Evolutionary conservation across 2,113 vertebrate genomes (phyloP).

Genomic region (Himantopus leucocephalus): DNA sequence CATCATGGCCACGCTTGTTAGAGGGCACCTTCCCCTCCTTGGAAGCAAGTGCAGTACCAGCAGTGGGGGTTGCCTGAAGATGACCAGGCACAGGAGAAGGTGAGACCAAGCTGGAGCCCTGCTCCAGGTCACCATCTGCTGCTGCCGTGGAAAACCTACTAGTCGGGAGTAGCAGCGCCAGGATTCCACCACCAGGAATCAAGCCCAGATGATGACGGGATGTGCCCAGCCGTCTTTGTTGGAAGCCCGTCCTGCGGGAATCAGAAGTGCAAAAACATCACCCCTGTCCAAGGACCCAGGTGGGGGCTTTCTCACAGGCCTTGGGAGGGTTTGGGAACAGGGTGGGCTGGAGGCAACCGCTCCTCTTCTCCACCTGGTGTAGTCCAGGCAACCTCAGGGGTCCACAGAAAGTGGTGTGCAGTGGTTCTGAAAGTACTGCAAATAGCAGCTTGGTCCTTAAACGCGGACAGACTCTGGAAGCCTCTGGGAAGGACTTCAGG

Average conservation of each 20-base stretch:
- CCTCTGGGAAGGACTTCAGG: neutral
- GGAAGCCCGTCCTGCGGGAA: neutral
- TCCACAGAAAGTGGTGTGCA: neutral
- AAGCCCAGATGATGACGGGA: neutral
- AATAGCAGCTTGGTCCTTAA: neutral
- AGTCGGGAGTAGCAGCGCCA: rapidly evolving
- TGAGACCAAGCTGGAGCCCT: neutral
- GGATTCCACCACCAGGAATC: neutral
- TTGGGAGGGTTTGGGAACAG: neutral
- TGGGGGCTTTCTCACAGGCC: too few species aligned
- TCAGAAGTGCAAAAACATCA: neutral
- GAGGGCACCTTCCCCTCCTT: neutral
- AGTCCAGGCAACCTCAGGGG: neutral
- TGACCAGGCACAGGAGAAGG: neutral
- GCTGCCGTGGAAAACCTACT: neutral
- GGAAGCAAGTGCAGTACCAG: neutral
- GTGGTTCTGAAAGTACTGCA: neutral
- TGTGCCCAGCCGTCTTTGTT: neutral
- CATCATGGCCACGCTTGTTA: rapidly evolving
- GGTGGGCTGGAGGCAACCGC: neutral
- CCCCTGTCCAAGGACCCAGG: rapidly evolving
- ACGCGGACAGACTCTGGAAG: neutral
- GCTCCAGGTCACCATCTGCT: neutral
- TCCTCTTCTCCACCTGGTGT: neutral
- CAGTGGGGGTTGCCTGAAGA: rapidly evolving